Evolutionary conservation across 1,140 invertebrate genomes (phyloP).

Genomic region (Polyergus mexicanus): DNA sequence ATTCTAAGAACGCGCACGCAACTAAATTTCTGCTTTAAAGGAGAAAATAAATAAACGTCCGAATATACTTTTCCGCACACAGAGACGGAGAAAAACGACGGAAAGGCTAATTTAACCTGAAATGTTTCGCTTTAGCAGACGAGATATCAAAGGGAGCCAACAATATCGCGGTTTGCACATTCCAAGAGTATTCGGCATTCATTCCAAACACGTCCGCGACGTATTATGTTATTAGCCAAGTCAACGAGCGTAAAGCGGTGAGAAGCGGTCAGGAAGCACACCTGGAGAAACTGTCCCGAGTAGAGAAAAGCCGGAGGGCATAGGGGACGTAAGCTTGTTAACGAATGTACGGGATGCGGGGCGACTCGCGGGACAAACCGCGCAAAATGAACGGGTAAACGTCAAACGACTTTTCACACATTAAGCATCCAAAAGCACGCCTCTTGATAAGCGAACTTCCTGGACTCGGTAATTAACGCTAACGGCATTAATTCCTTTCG

Average conservation of each 20-base stretch:
- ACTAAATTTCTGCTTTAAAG: not conserved
- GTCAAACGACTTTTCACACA: constrained; percentile 74
- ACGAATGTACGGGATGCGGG: constrained; percentile 49
- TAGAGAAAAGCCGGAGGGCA: constrained; percentile 14
- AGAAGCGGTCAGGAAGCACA: constrained; percentile 74
- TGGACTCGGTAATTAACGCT: constrained; percentile 43
- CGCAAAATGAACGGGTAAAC: constrained; percentile 68
- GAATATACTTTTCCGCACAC: not conserved
- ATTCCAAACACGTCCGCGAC: constrained; percentile 75
- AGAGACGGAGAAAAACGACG: constrained; percentile 12
- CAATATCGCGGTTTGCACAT: constrained; percentile 75
- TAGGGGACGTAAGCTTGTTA: constrained; percentile 70
- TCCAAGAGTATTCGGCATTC: constrained; percentile 70
- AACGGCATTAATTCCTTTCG: constrained; percentile 58
- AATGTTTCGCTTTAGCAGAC: constrained; percentile 70
- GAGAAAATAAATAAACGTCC: not conserved
- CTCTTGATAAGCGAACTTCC: constrained; percentile 62
- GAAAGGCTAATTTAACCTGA: constrained; percentile 72
- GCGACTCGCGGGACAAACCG: constrained; percentile 61
- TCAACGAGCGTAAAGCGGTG: constrained; percentile 79
- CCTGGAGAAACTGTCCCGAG: constrained; percentile 62
- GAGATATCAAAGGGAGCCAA: constrained; percentile 79
- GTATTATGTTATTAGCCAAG: constrained; percentile 81
- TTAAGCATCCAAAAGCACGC: constrained; percentile 55
- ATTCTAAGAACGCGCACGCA: not conserved